phyloP scores from a whole-genome alignment of 1,140 invertebrate genomes.

The Drosophila ananassae region DNA sequence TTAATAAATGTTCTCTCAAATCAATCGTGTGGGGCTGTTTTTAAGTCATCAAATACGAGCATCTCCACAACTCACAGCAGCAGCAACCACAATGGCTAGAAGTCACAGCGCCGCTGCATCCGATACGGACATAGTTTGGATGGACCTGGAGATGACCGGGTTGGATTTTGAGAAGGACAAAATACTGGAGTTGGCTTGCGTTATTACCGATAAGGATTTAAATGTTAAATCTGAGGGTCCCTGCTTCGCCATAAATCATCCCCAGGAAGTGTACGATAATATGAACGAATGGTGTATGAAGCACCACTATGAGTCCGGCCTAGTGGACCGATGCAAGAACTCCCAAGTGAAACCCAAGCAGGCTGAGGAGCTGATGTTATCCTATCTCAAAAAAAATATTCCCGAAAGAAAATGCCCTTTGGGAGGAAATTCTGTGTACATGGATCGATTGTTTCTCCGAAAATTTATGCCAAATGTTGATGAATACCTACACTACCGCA shows the following conservation, averaged over 20 bases:
- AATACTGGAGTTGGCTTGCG: conserved; percentile 94
- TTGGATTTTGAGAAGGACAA: conserved; percentile 90
- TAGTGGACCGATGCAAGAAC: conserved; percentile 88
- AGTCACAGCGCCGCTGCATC: background rate
- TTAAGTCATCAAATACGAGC: background rate
- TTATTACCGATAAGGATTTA: conserved; percentile 93
- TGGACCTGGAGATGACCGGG: conserved; percentile 90
- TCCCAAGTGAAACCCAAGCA: conserved; percentile 88
- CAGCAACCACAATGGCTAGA: conserved; percentile 32
- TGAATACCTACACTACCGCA: conserved; percentile 95
- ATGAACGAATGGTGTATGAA: conserved; percentile 94
- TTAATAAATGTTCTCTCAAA: background rate
- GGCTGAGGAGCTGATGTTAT: conserved; percentile 90
- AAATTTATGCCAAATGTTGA: conserved; percentile 91
- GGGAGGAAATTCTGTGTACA: conserved; percentile 95
- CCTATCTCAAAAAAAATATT: conserved; percentile 90
- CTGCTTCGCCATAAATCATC: conserved; percentile 92
- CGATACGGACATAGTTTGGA: conserved; percentile 84
- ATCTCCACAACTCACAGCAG: background rate
- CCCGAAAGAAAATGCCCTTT: conserved; percentile 89
- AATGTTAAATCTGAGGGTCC: conserved; percentile 92
- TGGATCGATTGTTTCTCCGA: conserved; percentile 91
- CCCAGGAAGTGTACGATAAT: conserved; percentile 88
- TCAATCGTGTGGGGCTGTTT: conserved; percentile 15
- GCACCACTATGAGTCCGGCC: conserved; percentile 90